phyloP scores from a whole-genome alignment of 2,113 vertebrate genomes.

The Hippocampus guttulatus region DNA sequence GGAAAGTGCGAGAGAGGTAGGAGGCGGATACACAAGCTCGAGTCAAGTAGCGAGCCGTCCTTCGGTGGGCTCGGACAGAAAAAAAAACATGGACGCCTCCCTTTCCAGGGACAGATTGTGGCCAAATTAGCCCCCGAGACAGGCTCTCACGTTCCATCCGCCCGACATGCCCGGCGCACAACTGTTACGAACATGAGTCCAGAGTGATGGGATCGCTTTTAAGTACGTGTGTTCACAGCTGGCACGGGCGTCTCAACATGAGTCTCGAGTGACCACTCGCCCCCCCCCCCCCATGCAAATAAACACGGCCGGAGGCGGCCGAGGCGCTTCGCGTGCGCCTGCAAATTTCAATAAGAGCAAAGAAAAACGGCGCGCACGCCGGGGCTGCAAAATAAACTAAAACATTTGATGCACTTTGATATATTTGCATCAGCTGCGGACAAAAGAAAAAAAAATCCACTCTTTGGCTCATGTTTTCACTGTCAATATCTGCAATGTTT shows the following conservation, averaged over 20 bases:
- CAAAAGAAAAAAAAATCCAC: not conserved
- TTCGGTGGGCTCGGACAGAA: not conserved
- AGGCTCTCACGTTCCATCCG: not conserved
- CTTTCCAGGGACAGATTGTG: not conserved
- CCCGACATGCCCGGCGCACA: not conserved
- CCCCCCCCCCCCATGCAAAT: not conserved
- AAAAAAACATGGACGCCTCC: not conserved
- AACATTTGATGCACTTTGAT: constrained; percentile 8
- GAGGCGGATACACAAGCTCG: not conserved
- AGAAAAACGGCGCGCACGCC: not conserved
- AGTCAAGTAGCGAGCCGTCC: not conserved
- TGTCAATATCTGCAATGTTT: not conserved
- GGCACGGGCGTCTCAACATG: constrained; percentile 3
- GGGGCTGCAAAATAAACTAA: constrained; percentile 1
- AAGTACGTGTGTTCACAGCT: constrained; percentile 10
- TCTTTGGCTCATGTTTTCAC: not conserved
- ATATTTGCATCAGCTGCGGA: constrained; percentile 8
- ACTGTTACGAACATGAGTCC: constrained; percentile 1
- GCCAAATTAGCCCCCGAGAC: not conserved
- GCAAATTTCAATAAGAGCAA: constrained; percentile 4
- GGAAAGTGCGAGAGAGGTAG: not conserved
- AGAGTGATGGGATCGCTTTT: not conserved
- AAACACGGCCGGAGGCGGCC: constrained; percentile 5
- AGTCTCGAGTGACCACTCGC: constrained; percentile 6
- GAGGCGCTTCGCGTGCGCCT: constrained; percentile 7